These are phyloP conservation scores for Bombus fervidus DNA, from an alignment of 1,140 invertebrate species.

Conservation along the genomic window DNA sequence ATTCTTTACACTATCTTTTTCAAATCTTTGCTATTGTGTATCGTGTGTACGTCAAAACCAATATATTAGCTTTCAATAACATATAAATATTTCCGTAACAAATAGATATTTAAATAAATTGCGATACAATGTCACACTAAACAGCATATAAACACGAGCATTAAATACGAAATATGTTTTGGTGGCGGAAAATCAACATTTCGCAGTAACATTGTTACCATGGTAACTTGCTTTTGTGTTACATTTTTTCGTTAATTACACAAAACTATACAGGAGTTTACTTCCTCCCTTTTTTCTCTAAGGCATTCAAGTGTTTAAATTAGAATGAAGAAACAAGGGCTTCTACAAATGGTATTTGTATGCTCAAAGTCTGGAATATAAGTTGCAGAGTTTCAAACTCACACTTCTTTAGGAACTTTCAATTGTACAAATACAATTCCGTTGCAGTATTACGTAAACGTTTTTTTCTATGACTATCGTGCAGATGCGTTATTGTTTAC, in stretches of 20 bases:
- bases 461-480: slow-evolving; percentile 49
- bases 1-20: slow-evolving; percentile 48
- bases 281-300: not conserved
- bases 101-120: slow-evolving; percentile 55
- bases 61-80: slow-evolving; percentile 52
- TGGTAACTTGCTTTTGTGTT: slow-evolving; percentile 56
- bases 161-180: slow-evolving; percentile 53
- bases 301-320: slow-evolving; percentile 31
- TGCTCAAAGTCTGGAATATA: slow-evolving; percentile 31
- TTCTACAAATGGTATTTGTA: slow-evolving; percentile 52
- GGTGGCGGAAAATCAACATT: slow-evolving; percentile 46
- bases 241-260: slow-evolving; percentile 21
- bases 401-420: slow-evolving; percentile 63
- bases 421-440: slow-evolving; percentile 68
- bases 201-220: slow-evolving; percentile 70
- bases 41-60: slow-evolving; percentile 53
- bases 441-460: slow-evolving; percentile 51
- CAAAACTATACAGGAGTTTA: not conserved
- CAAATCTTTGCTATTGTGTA: slow-evolving; percentile 44
- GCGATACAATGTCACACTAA: slow-evolving; percentile 41
- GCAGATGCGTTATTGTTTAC: slow-evolving; percentile 52
- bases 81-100: slow-evolving; percentile 45
- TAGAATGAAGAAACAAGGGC: slow-evolving; percentile 23
- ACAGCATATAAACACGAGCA: slow-evolving; percentile 45
- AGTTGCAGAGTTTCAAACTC: slow-evolving; percentile 48